Evolutionary conservation across 2,113 vertebrate genomes (phyloP).

Genomic region (Otis tarda): DNA sequence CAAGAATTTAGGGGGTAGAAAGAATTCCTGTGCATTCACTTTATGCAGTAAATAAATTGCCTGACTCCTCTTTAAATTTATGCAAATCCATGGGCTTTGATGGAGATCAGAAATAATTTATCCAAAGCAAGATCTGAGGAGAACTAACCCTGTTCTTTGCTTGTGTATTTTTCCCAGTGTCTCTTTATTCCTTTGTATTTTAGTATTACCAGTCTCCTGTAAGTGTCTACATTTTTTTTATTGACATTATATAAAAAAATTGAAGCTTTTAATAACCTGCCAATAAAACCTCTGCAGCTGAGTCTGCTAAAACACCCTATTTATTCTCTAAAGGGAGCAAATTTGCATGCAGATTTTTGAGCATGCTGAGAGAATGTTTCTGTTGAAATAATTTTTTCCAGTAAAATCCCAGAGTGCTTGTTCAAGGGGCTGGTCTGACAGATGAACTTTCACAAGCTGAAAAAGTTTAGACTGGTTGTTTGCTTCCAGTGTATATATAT

Average conservation of each 20-base stretch:
- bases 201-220: not conserved
- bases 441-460: conserved; percentile 29
- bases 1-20: not conserved
- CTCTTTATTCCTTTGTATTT: not conserved
- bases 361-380: conserved; percentile 1
- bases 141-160: not conserved
- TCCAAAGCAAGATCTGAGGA: not conserved
- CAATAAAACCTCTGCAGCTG: not conserved
- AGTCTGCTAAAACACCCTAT: not conserved
- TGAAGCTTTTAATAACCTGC: conserved; percentile 29
- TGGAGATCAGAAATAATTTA: not conserved
- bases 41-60: not conserved
- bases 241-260: not conserved
- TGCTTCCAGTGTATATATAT: not conserved
- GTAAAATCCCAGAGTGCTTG: conserved; percentile 38
- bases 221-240: not conserved
- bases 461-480: conserved; percentile 25
- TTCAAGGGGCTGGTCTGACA: conserved; percentile 35
- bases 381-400: conserved; percentile 44
- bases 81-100: not conserved
- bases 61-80: not conserved
- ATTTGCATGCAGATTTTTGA: conserved; percentile 49
- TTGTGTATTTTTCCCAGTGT: not conserved
- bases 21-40: not conserved
- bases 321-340: conserved; percentile 13